phyloP scores from a whole-genome alignment of 2,113 vertebrate species.

The Panthera uncia region DNA sequence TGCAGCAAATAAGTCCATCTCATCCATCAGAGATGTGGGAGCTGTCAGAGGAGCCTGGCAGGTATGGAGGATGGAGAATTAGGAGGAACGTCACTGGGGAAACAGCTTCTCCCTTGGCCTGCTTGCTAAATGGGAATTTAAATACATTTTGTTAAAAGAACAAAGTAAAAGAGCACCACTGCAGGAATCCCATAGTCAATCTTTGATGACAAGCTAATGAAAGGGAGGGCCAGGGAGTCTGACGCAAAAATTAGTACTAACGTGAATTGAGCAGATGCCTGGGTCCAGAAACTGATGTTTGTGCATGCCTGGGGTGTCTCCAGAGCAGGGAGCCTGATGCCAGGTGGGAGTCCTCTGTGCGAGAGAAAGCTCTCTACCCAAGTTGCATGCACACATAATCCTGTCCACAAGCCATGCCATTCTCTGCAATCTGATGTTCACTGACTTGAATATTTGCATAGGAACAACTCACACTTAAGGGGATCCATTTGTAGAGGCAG shows the following conservation, averaged over 20 bases:
- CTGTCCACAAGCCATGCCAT: rapidly evolving
- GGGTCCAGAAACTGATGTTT: neutral
- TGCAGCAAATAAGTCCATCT: conserved; percentile 59
- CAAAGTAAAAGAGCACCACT: neutral
- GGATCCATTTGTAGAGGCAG: neutral
- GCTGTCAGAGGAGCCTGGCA: conserved; percentile 57
- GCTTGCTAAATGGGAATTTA: conserved; percentile 14
- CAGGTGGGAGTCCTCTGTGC: neutral
- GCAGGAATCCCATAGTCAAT: neutral
- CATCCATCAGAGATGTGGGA: conserved; percentile 40
- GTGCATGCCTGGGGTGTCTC: neutral
- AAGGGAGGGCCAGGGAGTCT: neutral
- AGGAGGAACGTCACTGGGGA: neutral
- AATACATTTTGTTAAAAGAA: conserved; percentile 58
- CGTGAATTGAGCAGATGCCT: neutral
- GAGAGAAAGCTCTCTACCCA: neutral
- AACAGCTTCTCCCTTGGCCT: neutral
- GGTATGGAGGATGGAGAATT: neutral
- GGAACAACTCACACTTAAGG: neutral
- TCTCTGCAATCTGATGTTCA: neutral
- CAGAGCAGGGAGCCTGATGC: neutral
- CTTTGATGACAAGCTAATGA: neutral
- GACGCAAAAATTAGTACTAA: neutral
- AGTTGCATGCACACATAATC: neutral
- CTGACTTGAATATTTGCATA: neutral